phyloP scores from a whole-genome alignment of 2,113 vertebrate species.

The Microcebus murinus region DNA sequence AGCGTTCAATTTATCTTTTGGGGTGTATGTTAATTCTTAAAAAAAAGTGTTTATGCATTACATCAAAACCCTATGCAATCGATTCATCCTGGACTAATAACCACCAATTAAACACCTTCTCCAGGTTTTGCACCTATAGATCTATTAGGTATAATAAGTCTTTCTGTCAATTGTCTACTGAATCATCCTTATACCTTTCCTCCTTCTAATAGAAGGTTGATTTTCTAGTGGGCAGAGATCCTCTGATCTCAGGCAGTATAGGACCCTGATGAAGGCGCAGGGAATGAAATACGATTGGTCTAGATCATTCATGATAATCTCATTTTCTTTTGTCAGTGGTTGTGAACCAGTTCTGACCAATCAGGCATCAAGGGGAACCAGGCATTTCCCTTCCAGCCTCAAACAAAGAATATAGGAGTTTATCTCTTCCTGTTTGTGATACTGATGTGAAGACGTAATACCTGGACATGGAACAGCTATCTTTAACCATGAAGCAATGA shows the following conservation, averaged over 20 bases:
- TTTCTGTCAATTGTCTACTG: not conserved
- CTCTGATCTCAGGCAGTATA: not conserved
- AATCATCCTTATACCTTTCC: not conserved
- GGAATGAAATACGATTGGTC: not conserved
- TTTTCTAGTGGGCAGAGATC: not conserved
- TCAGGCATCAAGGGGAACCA: not conserved
- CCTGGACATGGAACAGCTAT: not conserved
- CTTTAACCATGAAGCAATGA: not conserved
- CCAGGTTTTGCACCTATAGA: not conserved
- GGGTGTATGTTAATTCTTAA: not conserved
- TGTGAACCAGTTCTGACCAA: not conserved
- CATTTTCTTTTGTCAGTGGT: not conserved
- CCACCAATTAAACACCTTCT: not conserved
- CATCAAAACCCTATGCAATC: not conserved
- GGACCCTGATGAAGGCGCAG: not conserved
- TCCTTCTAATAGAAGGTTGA: not conserved
- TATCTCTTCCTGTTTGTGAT: not conserved
- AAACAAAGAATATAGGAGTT: not conserved
- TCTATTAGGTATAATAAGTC: not conserved
- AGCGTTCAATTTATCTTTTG: not conserved
- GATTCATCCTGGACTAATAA: not conserved
- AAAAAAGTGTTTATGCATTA: not conserved
- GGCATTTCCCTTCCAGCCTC: not conserved
- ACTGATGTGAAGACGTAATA: not conserved
- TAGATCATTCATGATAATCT: constrained; percentile 10